Percentiles rank a stretch among this genome's conserved stretches.
phyloP scores from a whole-genome alignment of 2,797 vertebrate species.

The Falco biarmicus region DNA sequence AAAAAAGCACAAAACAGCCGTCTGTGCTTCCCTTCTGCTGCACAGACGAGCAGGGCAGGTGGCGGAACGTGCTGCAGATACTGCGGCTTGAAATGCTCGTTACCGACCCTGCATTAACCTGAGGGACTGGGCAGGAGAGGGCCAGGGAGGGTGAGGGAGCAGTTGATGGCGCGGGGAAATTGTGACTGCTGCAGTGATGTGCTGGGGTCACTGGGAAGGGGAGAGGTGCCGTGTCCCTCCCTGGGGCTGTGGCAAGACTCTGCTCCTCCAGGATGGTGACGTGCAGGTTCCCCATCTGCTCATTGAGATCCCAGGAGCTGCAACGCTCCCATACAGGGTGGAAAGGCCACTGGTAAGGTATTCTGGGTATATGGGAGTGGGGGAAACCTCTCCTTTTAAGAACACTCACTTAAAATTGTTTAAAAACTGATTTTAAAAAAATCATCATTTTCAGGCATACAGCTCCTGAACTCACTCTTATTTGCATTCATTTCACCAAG shows the following conservation, averaged over 20 bases:
- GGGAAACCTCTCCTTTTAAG: not conserved
- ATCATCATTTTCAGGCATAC: not conserved
- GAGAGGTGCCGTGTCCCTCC: not conserved
- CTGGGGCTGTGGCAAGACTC: accelerated
- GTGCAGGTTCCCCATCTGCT: not conserved
- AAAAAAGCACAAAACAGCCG: too few species aligned
- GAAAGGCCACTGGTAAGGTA: not conserved
- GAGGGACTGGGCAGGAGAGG: not conserved
- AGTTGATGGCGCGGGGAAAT: accelerated
- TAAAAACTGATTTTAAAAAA: not conserved
- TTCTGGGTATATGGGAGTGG: accelerated
- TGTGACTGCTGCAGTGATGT: not conserved
- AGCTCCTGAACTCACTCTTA: not conserved
- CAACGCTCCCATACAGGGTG: accelerated
- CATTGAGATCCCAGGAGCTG: not conserved
- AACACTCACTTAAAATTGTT: not conserved
- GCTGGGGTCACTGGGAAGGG: not conserved
- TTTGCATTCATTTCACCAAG: accelerated
- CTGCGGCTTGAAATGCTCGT: accelerated
- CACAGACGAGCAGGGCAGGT: not conserved
- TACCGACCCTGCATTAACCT: accelerated
- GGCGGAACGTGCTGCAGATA: accelerated
- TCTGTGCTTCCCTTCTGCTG: not conserved
- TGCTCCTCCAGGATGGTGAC: not conserved
- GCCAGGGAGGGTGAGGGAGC: not conserved